Base-by-base conservation (phyloP, 2,888 invertebrate genomes). In the Capitulum mitella region DNA sequence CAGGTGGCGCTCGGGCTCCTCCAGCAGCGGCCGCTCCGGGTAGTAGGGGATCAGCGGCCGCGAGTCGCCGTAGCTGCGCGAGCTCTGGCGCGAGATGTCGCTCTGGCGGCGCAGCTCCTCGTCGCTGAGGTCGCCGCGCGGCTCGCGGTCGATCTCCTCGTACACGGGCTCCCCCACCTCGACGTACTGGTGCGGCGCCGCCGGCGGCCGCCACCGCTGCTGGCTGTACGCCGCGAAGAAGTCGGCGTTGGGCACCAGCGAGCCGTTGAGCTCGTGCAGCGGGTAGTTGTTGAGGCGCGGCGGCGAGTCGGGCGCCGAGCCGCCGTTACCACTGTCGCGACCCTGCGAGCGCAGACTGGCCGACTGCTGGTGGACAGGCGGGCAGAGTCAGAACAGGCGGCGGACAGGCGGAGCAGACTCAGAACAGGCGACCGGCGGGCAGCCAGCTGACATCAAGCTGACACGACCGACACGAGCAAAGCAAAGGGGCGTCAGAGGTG, bases 281-380 rank as follows among this genome's bases (percentile, higher is more conserved):
- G 76, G 46, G 46, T 88, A 88, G 80, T 89, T 89, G 83, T 88
- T 88, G 82, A 89, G 87, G 77, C 89, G 86, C 80, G 91, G 88
- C 85, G 92, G 87, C 87, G 92, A 87, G 87, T 90, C 86, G 87
- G 92, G 87, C 88, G 90, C 86, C 85, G 90, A 88, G 85, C 91
- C 87, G 84, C 91, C 87, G 87, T 90, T 89, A 81, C 89, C 89
- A 76, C 89, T 89, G 85, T 90, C 90, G 81, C 89, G 89, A 82
- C 89, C 90, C 84, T 89, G 91, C 83, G 91, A 91, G 86, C 92
- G 92, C 92, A 92, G 92, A 91, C 92, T 92, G 91, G 91, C 92
- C 91, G 92, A 92, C 92, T 92, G 92, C 12, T 14, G n/a, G 64
- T 43, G 43, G 43, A n/a, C 43, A 43, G 43, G 12, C 12, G 43